Base-by-base conservation (phyloP, 2,113 vertebrate genomes). In the Vicugna pacos region DNA sequence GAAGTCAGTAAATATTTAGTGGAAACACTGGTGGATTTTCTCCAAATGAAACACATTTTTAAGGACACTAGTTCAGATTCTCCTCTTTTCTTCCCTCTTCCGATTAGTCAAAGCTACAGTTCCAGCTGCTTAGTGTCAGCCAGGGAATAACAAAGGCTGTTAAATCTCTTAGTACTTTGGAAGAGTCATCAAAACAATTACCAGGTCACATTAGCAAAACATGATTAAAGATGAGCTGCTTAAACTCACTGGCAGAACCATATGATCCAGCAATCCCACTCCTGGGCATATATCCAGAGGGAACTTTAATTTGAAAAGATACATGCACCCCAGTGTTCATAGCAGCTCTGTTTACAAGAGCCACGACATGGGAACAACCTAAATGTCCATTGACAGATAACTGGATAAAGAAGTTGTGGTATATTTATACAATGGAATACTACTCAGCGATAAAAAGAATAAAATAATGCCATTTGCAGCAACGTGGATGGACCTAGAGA, bases 101-200 rank as follows among this genome's bases (percentile, higher is more conserved):
- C 46, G 77, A 96, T 81, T 89, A 85, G 62, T 80, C 54, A 65
- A n/a, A 96, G 54, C 48, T 80, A 54, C 28, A 52, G 16, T 70
- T 97, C 90, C 48, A 97, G 75, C 46, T 96, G 89, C 72, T 90
- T 88, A 92, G n/a, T 62, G 20, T 96, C 75, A 97, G 90, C 65
- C 70, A 30, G 84, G 88, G 93, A 95, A n/a, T 50, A 81, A 56
- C 19, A 79, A 65, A 48, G 15, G 19, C 60, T 93, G 20, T 87
- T 89, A 81, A 92, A 62, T 95, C 48, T 86, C 62, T 94, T 77
- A 62, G 81, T 89, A 91, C 24, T 97, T 58, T 69, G 72, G 93
- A 96, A 96, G 89, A 93, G 12, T 38, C 96, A 79, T 56, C 11
- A 89, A 94, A 86, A 64, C 19, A 90, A 92, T 79, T 42, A 88